Conservation (phyloP, 2,113 vertebrate genomes). For the Formicarius rufipectus region DNA sequence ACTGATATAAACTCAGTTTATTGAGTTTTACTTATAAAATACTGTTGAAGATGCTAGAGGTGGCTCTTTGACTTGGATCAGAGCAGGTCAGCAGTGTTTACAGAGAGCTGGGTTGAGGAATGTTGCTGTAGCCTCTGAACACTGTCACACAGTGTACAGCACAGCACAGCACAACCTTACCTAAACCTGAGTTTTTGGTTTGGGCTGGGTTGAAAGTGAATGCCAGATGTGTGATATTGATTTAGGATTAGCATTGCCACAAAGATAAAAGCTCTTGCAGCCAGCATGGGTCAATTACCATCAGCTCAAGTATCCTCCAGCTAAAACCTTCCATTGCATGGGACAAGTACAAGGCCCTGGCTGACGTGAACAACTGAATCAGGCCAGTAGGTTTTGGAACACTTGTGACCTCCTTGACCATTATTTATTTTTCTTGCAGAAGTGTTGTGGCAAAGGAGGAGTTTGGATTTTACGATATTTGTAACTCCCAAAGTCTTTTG, state of each 20-base stretch:
- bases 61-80: background rate
- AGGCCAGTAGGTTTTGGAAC: background rate
- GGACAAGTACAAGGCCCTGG: background rate
- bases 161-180: background rate
- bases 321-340: background rate
- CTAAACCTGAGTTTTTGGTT: background rate
- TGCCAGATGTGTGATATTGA: background rate
- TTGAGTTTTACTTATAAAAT: background rate
- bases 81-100: background rate
- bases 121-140: background rate
- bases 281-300: background rate
- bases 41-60: background rate
- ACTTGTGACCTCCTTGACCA: background rate
- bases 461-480: background rate
- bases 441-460: background rate
- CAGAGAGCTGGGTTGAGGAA: background rate
- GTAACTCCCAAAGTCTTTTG: background rate
- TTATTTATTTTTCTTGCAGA: background rate
- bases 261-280: background rate
- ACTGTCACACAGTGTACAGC: rapidly evolving
- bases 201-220: background rate
- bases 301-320: background rate
- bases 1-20: background rate
- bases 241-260: background rate
- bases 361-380: background rate